Evolutionary conservation across 2,113 vertebrate species (phyloP), one percentile per base, ranked within the genome.

Genomic region (Leptocoma aspasia): DNA sequence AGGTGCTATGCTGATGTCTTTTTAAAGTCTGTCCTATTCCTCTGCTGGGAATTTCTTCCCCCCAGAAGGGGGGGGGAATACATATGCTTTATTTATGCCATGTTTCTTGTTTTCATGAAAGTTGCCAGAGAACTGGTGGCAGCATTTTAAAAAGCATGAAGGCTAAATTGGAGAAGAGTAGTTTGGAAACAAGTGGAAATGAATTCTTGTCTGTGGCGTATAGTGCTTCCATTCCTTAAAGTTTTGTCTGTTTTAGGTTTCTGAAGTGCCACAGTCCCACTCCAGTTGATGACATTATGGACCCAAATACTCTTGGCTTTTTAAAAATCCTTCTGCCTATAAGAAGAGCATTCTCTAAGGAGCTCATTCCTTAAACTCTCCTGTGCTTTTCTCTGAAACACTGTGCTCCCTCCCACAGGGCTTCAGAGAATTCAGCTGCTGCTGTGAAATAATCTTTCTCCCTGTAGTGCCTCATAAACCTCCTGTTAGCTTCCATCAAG

Each of bases 391-490:
- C 42, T 81, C 30, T 47, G 61, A 78, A 91, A 56, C n/a, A 37
- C 18, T 12, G 10, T 65, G 20, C 6, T 79, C 31, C 20, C 42
- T 96, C 61, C 27, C 49, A 30, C 30, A 19, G 66, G n/a, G 22
- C 31, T 89, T 76, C 45, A 52, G 35, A 79, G 49, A 84, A 54
- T 47, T 6, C 52, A 89, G 15, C 50, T 69, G 41, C 90, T 90
- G 41, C 87, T 89, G 73, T 85, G 90, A 88, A 83, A 76, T 90
- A 15, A 2, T 77, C 24, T 73, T 93, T 86, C 65, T 82, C 49
- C 68, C 86, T 94, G 56, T 78, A 75, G 52, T 86, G 83, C 44
- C 28, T 81, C 64, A 45, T 85, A 91, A 78, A 50, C 23, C 27
- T 75, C 22, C 47, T 1, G 2, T 70, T 90, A 83, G 44, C 52